Conservation (phyloP, 2,113 vertebrate species). For the Chrysochloris asiatica region DNA sequence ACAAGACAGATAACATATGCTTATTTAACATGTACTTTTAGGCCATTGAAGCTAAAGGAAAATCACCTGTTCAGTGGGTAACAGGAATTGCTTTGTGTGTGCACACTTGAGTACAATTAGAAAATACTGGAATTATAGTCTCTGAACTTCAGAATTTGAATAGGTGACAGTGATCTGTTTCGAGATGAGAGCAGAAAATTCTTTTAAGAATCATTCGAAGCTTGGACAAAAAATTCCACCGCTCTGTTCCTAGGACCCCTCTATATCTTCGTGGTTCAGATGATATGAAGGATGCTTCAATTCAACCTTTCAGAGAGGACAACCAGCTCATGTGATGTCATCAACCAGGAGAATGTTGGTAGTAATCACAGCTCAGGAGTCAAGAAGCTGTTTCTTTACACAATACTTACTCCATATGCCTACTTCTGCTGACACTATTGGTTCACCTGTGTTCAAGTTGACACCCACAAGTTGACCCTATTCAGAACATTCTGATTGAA, state of each 20-base stretch:
- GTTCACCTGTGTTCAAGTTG: conserved; percentile 93
- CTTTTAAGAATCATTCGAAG: conserved; percentile 57
- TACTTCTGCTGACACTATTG: conserved; percentile 92
- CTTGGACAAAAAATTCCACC: neutral
- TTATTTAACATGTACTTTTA: conserved; percentile 47
- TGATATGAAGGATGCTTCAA: accelerated
- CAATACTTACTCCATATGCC: conserved; percentile 86
- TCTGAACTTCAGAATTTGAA: conserved; percentile 74
- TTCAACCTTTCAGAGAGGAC: too few species aligned
- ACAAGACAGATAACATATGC: conserved; percentile 49
- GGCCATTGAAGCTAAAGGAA: conserved; percentile 64
- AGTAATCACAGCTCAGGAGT: conserved; percentile 95
- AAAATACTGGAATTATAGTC: conserved; percentile 86
- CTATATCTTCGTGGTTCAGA: neutral
- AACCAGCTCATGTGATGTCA: too few species aligned
- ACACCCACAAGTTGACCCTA: conserved; percentile 92
- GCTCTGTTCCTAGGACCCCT: neutral
- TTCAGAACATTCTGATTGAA: conserved; percentile 92
- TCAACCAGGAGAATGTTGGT: conserved; percentile 97
- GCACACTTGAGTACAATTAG: conserved; percentile 85
- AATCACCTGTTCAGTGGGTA: conserved; percentile 80
- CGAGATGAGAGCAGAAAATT: conserved; percentile 5
- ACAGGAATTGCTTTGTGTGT: conserved; percentile 69
- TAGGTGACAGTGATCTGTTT: conserved; percentile 52
- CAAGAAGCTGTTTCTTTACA: conserved; percentile 98